Evolutionary conservation across 2,888 invertebrate genomes (phyloP).

Genomic region (Latheticus oryzae): DNA sequence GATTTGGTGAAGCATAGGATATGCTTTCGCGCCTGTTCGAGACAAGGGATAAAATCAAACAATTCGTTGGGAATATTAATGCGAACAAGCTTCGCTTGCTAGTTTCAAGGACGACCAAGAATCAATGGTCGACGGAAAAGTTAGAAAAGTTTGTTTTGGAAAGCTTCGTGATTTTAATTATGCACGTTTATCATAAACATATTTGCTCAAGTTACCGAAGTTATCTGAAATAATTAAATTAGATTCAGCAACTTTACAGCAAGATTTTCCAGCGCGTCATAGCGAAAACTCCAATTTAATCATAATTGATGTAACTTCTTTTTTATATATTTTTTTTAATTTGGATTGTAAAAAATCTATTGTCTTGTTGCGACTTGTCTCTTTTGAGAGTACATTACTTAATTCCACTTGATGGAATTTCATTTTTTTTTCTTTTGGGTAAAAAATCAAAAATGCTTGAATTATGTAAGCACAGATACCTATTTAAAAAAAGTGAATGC

Average conservation of each 20-base stretch:
- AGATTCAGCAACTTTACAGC: conserved; percentile 7
- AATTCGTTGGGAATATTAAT: conserved; percentile 14
- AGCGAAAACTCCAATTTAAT: conserved; percentile 1
- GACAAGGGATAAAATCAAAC: conserved; percentile 22
- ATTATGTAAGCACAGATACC: no score
- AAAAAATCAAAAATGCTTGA: no score
- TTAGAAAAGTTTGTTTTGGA: no score
- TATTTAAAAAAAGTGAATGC: no score
- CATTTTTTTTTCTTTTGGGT: no score
- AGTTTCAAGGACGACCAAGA: conserved; percentile 2
- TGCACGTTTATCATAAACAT: conserved; percentile 14
- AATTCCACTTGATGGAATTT: no score
- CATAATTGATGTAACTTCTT: conserved; percentile 1
- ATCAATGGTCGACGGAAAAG: conserved; percentile 1
- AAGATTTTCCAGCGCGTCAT: conserved; percentile 5
- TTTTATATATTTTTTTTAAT: no score
- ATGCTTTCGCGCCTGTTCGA: neutral
- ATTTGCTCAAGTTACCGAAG: conserved; percentile 7
- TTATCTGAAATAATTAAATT: conserved; percentile 19
- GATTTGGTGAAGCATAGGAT: conserved; percentile 15
- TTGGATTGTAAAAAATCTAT: no score
- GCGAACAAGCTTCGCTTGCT: no score
- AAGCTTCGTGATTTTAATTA: conserved; percentile 17
- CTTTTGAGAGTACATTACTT: no score
- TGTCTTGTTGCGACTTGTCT: no score